Evolutionary conservation across 2,888 invertebrate genomes (phyloP), one percentile per base, ranked within the genome.

Genomic region (Tiliacea aurago): DNA sequence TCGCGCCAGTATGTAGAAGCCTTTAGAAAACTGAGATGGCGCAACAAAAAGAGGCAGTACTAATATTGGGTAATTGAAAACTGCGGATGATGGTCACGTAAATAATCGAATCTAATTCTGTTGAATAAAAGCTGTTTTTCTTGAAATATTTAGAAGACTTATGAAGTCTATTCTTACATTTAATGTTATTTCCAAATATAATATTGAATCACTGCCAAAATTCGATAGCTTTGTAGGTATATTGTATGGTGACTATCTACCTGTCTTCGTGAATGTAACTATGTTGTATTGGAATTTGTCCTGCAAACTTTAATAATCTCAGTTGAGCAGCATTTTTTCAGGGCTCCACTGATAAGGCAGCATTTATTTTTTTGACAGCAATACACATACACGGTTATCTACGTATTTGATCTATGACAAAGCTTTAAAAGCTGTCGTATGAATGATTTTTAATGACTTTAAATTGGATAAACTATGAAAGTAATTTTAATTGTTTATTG

Each of bases 101-200:
- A n/a, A 53, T 47, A 62, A 28, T 62, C 18, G 43, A 67, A 67
- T 74, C 18, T 33, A 72, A 72, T 74, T 23, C 20, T 11, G 11
- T 51, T 51, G 41, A 3, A 15, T 20, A 23, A 23, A 59, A 51
- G 10, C 23, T 59, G 15, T 51, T 43, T 73, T 75, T 74, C 43
- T 51, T 43, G 18, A 4, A 37, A 13, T 53, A 76, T 28, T 55
- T n/a, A 4, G 5, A 47, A 41, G 13, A 47, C 49, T 66, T 41
- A 47, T 20, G n/a, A 15, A 37, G 11, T 51, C n/a, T 23, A 53
- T 43, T 55, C 18, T 33, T 45, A 75, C 43, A 63, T 73, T 63
- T 33, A 41, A 65, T 47, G n/a, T 33, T 41, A 47, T 55, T 65
- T 47, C 28, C 47, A 47, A 76, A 76, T 64, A 47, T 55, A 47